Evolutionary conservation across 1,140 invertebrate genomes (phyloP).

Genomic region (Anoplolepis gracilipes): DNA sequence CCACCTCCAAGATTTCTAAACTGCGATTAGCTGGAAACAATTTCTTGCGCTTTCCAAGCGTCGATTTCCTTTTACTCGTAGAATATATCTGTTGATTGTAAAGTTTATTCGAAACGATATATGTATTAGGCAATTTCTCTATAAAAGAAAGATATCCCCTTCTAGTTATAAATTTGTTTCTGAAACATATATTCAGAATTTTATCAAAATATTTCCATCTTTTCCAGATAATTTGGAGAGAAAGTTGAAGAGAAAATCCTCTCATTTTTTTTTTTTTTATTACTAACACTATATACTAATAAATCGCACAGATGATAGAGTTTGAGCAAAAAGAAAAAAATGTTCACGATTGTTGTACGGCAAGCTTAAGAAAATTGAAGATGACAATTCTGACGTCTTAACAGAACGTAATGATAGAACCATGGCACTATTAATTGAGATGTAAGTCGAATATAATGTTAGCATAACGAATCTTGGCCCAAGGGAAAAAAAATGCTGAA

Average conservation of each 20-base stretch:
- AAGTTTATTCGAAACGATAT: background rate
- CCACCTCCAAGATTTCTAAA: conserved; percentile 44
- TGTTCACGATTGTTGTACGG: background rate
- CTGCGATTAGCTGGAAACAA: conserved; percentile 45
- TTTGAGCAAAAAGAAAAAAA: background rate
- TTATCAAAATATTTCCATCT: background rate
- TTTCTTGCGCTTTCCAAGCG: conserved; percentile 20
- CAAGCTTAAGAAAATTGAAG: conserved; percentile 1
- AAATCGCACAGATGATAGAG: background rate
- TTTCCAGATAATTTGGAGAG: background rate
- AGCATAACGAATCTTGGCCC: conserved; percentile 27
- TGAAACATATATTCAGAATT: too few species aligned
- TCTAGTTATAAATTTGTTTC: background rate
- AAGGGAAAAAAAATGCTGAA: conserved; percentile 27
- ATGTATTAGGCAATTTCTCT: background rate
- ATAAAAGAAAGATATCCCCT: conserved; percentile 10
- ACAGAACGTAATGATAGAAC: too few species aligned
- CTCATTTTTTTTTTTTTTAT: background rate
- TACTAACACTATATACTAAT: background rate
- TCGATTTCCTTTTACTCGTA: conserved; percentile 9
- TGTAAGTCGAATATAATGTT: conserved; percentile 48
- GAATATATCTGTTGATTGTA: background rate
- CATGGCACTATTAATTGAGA: conserved; percentile 15
- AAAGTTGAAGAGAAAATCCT: background rate
- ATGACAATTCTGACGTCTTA: background rate